Conservation (phyloP, 2,888 invertebrate species). For the Fragum fragum region DNA sequence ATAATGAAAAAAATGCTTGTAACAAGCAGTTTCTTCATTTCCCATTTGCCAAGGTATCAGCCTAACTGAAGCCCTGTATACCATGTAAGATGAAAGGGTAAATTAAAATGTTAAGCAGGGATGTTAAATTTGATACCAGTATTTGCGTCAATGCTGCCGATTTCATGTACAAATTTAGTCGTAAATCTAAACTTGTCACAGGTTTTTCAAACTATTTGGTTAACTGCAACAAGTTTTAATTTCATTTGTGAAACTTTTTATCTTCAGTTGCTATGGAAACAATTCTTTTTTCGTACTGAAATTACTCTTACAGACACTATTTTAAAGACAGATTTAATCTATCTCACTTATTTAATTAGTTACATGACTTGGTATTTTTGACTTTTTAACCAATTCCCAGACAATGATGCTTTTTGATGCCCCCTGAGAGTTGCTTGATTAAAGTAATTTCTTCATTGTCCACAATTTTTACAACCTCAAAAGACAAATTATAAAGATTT, state of each 20-base stretch:
- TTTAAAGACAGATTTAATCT: slow-evolving; percentile 1
- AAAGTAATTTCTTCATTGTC: no score
- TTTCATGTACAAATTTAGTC: slow-evolving; percentile 2
- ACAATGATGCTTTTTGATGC: not conserved
- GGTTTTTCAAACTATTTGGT: not conserved
- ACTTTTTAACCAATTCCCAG: not conserved
- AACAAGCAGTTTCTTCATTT: no score
- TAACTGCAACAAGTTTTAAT: slow-evolving; percentile 6
- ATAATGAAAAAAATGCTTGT: no score
- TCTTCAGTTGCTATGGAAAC: slow-evolving; percentile 1
- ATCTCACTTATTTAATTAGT: not conserved
- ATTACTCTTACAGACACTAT: not conserved
- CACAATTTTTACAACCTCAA: no score
- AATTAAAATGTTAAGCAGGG: not conserved
- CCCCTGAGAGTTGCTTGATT: no score
- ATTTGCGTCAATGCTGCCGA: slow-evolving; percentile 6
- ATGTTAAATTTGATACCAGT: slow-evolving; percentile 6
- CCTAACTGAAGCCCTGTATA: no score
- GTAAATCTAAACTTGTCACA: not conserved
- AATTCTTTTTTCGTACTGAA: not conserved
- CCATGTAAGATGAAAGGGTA: slow-evolving; percentile 1
- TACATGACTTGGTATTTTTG: not conserved
- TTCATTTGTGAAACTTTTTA: slow-evolving; percentile 3
- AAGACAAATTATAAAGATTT: no score
- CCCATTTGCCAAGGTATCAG: no score